Base-by-base conservation (phyloP, 2,888 invertebrate species). In the Philereme transversata region DNA sequence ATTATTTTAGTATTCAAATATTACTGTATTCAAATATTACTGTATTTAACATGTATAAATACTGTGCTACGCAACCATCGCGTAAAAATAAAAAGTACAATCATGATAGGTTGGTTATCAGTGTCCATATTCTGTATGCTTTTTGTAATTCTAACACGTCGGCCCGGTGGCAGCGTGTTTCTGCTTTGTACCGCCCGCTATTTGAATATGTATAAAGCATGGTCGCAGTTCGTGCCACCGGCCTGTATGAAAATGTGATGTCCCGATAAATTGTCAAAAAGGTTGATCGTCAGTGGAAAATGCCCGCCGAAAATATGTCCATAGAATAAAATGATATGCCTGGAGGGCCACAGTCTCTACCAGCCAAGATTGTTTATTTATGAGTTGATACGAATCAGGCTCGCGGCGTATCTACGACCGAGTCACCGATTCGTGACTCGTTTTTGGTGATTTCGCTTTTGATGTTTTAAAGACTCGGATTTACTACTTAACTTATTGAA, bases 191-290 rank as follows among this genome's bases (percentile, higher is more conserved):
- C 83, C 78, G 77, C 77, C 78, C 81, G 82, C 77, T 83, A 81
- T 88, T 87, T 90, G 90, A 90, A 90, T 90, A 90, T 90, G 90
- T 86, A 90, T 90, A 90, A 90, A 86, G 72, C 78, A 80, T 77
- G 80, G 79, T 75, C 80, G 75, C 71, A 78, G 82, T 82, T 79
- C 85, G 84, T 84, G 84, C 82, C 79, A 79, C 81, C 79, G 81
- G 85, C 83, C 76, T 86, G 79, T 88, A 89, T 88, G 88, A 90
- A 89, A 90, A 88, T 89, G 87, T 88, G 88, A 89, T 87, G 88
- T 83, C 78, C 88, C 88, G 89, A 90, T 90, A 90, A 90, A 90
- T 90, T 90, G 90, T 87, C 89, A 89, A 88, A 90, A 87, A 88
- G 88, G 84, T 87, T 87, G 87, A 88, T 88, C 85, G 84, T 82